These are phyloP conservation scores for Dendrophyllia cribrosa DNA, from an alignment of 64 coral and sea anemone species.

Conservation along the genomic window DNA sequence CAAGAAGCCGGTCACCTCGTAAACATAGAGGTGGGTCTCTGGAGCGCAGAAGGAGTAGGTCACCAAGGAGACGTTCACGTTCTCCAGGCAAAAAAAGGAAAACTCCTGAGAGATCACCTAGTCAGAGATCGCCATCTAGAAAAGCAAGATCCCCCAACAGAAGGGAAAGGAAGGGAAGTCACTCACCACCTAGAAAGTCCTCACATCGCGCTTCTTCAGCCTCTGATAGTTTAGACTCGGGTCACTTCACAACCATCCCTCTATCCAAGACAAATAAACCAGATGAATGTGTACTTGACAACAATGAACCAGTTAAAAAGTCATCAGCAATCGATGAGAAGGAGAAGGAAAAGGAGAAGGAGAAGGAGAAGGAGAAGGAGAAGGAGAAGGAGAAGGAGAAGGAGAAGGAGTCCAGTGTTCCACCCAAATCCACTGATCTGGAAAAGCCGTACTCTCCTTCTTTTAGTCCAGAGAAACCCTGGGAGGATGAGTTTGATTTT, in stretches of 20 bases:
- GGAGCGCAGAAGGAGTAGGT: conserved; percentile 18
- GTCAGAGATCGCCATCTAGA: not conserved
- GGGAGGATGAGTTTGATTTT: conserved; percentile 50
- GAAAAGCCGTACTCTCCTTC: conserved; percentile 10
- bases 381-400: not conserved
- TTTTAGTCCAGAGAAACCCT: conserved; percentile 5
- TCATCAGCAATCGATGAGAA: not conserved
- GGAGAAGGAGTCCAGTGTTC: not conserved
- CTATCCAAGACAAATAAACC: conserved; percentile 7
- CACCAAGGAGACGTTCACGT: not conserved
- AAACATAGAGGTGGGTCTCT: not conserved
- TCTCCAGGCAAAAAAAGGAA: conserved; percentile 8
- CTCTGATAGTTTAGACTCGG: conserved; percentile 36
- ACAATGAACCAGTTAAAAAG: not conserved
- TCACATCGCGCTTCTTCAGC: conserved; percentile 17
- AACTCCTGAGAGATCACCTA: conserved; percentile 8
- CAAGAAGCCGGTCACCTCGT: conserved; percentile 3
- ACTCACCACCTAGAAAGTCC: not conserved
- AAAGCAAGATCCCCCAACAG: not conserved
- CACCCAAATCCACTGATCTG: not conserved
- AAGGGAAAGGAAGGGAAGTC: not conserved
- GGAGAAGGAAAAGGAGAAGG: not conserved
- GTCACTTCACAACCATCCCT: conserved; percentile 37
- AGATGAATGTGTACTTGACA: not conserved
- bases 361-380: too few relatives aligned